phyloP scores from a whole-genome alignment of 2,797 vertebrate species.

The Cynopterus sphinx region DNA sequence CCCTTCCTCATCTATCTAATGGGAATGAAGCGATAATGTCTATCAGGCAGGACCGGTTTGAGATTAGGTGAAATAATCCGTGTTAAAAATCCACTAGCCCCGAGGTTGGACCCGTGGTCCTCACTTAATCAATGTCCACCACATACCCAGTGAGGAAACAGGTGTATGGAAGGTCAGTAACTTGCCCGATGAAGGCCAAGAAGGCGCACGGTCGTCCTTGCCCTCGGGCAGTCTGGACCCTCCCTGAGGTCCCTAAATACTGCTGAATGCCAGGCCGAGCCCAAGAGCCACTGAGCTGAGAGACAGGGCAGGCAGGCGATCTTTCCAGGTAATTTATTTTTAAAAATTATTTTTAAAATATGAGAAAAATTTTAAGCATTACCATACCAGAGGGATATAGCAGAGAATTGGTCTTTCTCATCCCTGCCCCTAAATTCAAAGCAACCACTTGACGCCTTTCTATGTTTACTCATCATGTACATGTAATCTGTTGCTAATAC shows the following conservation, averaged over 20 bases:
- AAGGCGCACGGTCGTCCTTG: neutral
- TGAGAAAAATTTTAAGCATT: neutral
- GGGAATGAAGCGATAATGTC: neutral
- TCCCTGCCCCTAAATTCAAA: neutral
- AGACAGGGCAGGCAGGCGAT: neutral
- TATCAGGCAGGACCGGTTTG: neutral
- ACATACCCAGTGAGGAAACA: neutral
- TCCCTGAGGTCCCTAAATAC: neutral
- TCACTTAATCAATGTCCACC: neutral
- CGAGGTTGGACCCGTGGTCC: neutral
- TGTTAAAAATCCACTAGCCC: neutral
- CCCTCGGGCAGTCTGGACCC: neutral
- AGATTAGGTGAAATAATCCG: neutral
- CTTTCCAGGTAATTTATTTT: neutral
- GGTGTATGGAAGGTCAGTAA: neutral
- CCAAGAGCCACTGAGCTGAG: neutral
- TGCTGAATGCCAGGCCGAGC: neutral
- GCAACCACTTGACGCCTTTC: neutral
- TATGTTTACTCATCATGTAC: neutral
- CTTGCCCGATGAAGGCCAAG: neutral
- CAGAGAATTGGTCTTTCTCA: neutral
- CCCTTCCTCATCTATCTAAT: neutral
- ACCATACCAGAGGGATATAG: neutral
- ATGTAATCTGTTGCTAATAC: neutral
- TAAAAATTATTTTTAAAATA: slow-evolving; percentile 14